A percentile compares a stretch with the other conserved stretches of the same genome.
These are phyloP conservation scores for Temnothorax rugatulus DNA, from an alignment of 2,888 invertebrate genomes.

Conservation along the genomic window DNA sequence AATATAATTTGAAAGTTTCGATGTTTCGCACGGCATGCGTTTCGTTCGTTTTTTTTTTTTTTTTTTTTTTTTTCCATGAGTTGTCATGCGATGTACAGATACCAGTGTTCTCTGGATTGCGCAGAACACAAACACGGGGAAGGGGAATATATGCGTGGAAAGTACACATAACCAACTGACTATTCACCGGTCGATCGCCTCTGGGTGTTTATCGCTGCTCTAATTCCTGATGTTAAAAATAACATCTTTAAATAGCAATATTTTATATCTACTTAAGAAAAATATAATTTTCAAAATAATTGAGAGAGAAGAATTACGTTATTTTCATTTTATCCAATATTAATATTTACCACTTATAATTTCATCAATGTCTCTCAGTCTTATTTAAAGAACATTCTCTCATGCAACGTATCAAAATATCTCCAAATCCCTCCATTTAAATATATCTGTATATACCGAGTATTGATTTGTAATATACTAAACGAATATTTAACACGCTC, in stretches of 20 bases:
- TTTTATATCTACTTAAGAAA: not conserved
- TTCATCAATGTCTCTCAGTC: not conserved
- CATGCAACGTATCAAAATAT: not conserved
- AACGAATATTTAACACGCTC: not conserved
- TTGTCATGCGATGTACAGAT: slow-evolving; percentile 62
- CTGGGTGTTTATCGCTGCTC: slow-evolving; percentile 33
- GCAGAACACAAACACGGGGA: slow-evolving; percentile 68
- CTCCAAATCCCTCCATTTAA: not conserved
- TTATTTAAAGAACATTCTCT: not conserved
- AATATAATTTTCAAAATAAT: not conserved
- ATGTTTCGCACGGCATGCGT: slow-evolving; percentile 9
- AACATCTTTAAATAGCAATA: not conserved
- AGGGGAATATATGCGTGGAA: slow-evolving; percentile 67
- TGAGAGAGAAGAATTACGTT: not conserved
- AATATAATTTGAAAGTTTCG: slow-evolving; percentile 30
- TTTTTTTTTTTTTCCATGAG: slow-evolving; percentile 35
- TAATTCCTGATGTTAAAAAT: not conserved
- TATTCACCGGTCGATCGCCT: slow-evolving; percentile 65
- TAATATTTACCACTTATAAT: slow-evolving; percentile 1
- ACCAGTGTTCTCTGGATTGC: slow-evolving; percentile 72
- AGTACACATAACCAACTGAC: slow-evolving; percentile 66
- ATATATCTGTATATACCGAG: not conserved
- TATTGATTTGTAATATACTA: not conserved
- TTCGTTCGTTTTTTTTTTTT: slow-evolving; percentile 51
- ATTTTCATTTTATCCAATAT: not conserved